Evolutionary conservation across 1,140 invertebrate genomes (phyloP), one percentile per base, ranked within the genome.

Genomic region (Caerostris extrusa): DNA sequence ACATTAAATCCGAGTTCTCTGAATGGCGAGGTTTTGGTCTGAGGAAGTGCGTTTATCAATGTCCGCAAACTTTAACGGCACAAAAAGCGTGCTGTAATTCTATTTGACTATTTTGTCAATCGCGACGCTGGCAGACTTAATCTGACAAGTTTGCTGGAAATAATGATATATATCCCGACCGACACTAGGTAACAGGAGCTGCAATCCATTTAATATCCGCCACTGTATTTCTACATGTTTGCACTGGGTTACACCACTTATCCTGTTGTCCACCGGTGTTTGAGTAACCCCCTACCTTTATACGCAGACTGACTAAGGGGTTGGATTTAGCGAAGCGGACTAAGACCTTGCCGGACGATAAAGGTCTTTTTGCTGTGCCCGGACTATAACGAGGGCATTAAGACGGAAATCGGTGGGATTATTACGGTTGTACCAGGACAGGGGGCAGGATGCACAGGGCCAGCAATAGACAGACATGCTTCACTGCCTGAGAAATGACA

Each of bases 401-500:
- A 34, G 82, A 19, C 57, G 82, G 77, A 85, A 92, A 64, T 92
- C 77, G 61, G 57, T 6, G 60, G 90, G 90, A 92, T 92, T 92
- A 92, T 92, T 85, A 81, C 50, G 81, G 85, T 69, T 81, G 67
- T 85, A n/a, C 77, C 12, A 12, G 17, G 19, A n/a, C 53, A 12
- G n/a, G 58, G 19, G 5, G 58, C 14, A 50, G 50, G 53, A 56
- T 61, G 56, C n/a, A 19, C 57, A 71, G n/a, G 81, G 58, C 71
- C 50, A 17, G 81, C 81, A 83, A 85, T 92, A 92, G 90, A 92
- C 85, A 92, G 77, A 85, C 90, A 64, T 81, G 90, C 81, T 69
- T 69, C 58, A 50, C 55, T 92, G 71, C 71, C 90, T 92, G 90
- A 92, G 90, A 92, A 92, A 92, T 92, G 90, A 92, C 90, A 92